phyloP scores from a whole-genome alignment of 2,888 invertebrate species.

The Rhabditoides inermis region DNA sequence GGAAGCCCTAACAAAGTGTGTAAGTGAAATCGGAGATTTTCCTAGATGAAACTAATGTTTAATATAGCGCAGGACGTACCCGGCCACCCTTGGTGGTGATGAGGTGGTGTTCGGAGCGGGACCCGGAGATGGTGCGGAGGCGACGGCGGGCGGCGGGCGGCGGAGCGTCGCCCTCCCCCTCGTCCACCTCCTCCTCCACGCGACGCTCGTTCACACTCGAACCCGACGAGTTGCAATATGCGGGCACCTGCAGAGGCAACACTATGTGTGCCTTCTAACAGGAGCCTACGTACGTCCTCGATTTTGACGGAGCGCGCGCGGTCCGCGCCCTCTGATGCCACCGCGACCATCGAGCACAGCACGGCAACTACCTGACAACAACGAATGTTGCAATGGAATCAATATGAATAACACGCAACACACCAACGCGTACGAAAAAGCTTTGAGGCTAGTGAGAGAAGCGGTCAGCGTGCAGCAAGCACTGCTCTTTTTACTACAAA shows the following conservation, averaged over 20 bases:
- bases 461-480: too few relatives aligned
- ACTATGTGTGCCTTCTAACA: too few relatives aligned
- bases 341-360: too few relatives aligned
- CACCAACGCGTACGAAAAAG: too few relatives aligned
- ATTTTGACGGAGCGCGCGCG: constrained; percentile 6
- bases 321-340: background rate
- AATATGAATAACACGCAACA: too few relatives aligned
- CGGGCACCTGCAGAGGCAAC: constrained; percentile 11
- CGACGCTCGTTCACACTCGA: constrained; percentile 39
- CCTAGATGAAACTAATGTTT: background rate
- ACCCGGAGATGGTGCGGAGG: constrained; percentile 32
- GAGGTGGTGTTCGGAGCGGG: constrained; percentile 52
- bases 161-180: constrained; percentile 13
- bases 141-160: constrained; percentile 27
- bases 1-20: background rate
- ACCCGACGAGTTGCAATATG: constrained; percentile 20
- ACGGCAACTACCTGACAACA: too few relatives aligned
- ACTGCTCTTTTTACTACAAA: too few relatives aligned
- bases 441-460: too few relatives aligned
- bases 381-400: too few relatives aligned
- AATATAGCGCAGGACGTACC: constrained; percentile 15
- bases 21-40: background rate
- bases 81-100: constrained; percentile 41
- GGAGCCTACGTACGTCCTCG: too few relatives aligned
- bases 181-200: constrained; percentile 15